phyloP scores from a whole-genome alignment of 2,113 vertebrate species.

The Burhinus bistriatus region DNA sequence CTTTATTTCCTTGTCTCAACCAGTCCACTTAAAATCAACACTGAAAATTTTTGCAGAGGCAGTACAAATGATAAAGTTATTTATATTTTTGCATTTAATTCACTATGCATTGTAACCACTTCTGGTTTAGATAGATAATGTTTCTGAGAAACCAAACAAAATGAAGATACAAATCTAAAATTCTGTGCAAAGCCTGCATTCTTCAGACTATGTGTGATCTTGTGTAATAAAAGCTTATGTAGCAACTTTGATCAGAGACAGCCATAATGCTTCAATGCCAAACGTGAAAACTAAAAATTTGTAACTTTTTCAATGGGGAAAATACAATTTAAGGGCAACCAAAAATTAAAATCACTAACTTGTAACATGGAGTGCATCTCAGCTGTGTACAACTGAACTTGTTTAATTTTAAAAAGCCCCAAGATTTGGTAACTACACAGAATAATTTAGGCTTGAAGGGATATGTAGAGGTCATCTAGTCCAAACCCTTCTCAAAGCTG shows the following conservation, averaged over 20 bases:
- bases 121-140: background rate
- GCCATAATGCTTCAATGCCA: background rate
- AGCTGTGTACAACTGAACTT: background rate
- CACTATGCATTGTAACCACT: background rate
- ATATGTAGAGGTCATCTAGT: background rate
- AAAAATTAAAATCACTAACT: background rate
- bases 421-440: background rate
- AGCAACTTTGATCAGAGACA: background rate
- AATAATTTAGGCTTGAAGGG: background rate
- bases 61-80: background rate
- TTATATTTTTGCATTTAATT: background rate
- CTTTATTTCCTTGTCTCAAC: background rate
- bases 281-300: background rate
- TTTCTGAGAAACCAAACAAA: background rate
- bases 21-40: background rate
- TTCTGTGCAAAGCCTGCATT: background rate
- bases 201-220: background rate
- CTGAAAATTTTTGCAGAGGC: background rate
- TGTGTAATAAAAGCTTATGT: background rate
- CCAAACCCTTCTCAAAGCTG: background rate
- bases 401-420: background rate
- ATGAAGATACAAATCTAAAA: constrained; percentile 8
- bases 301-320: background rate
- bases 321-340: background rate
- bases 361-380: background rate